These are phyloP conservation scores for Spea hammondii DNA, from an alignment of 2,797 vertebrate species.

Conservation along the genomic window DNA sequence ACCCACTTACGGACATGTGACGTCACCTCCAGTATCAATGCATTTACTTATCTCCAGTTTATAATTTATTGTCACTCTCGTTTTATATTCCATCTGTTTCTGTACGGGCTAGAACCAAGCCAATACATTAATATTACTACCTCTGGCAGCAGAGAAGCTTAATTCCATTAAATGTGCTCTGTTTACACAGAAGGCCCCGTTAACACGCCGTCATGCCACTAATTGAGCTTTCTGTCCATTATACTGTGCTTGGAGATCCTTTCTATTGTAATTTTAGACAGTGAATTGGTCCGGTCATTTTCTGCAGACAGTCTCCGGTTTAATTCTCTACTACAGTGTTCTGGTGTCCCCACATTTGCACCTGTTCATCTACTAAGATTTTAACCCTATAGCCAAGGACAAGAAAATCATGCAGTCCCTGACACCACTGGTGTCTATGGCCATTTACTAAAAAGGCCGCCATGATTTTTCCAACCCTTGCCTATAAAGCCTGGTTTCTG, in stretches of 20 bases:
- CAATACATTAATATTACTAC: constrained; percentile 8
- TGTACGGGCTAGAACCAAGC: not conserved
- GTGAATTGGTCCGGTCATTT: no score
- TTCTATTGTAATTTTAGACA: not conserved
- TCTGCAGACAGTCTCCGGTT: no score
- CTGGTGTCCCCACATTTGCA: no score
- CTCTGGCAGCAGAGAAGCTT: not conserved
- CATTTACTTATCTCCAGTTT: not conserved
- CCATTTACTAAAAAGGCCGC: no score
- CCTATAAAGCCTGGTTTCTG: no score
- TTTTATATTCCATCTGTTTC: constrained; percentile 21
- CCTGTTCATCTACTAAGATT: no score
- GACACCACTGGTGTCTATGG: no score
- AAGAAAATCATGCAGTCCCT: not conserved
- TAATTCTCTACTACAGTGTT: no score
- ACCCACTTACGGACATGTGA: not conserved
- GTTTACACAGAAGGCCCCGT: not conserved
- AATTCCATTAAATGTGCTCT: constrained; percentile 33
- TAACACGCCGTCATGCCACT: not conserved
- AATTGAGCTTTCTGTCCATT: not conserved
- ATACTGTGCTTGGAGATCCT: not conserved
- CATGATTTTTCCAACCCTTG: no score
- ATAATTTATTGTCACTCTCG: not conserved
- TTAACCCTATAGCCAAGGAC: not conserved
- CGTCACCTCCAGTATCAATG: not conserved